Evolutionary conservation across 2,113 vertebrate species (phyloP), one percentile per base, ranked within the genome.

Genomic region (Phaethornis superciliosus): DNA sequence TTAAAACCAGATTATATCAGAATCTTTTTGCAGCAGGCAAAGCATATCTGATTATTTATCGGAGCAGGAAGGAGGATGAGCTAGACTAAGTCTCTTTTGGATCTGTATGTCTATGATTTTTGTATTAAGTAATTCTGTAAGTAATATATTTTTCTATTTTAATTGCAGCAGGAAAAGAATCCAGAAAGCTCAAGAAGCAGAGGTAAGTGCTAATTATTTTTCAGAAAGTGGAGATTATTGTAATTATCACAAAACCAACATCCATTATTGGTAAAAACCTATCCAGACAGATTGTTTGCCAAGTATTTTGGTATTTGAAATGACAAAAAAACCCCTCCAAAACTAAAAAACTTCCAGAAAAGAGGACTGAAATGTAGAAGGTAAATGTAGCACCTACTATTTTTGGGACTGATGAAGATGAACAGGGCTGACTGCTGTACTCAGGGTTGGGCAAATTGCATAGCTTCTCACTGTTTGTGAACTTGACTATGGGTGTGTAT

Each of bases 121-220:
- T 83, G 7, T 77, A 26, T 22, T 44, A 82, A 59, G 1, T 51
- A 65, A n/a, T 85, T 80, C 37, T 42, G 13, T 15, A 72, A 85
- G 74, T 95, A 94, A 96, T 77, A 32, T 4, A 9, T 88, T 91
- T 96, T 97, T 97, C 49, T 97, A 22, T 92, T 97, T 97, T 94
- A 85, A 96, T 98, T 98, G 89, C 98, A 98, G 98, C 98, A 98
- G 94, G 98, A 98, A 95, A 98, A 96, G 90, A 97, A 58, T 88
- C 97, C 97, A 89, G 98, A 98, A 90, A 96, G 46, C 94, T 95
- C 95, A 96, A 97, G 97, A 96, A 95, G 94, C 84, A 98, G 97
- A 97, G 98, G 98, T 98, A 97, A 97, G 98, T n/a, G 60, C 30
- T 62, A 28, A 72, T 62, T 88, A 15, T 84, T 96, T 96, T 94